Evolutionary conservation across 2,888 invertebrate genomes (phyloP).

Genomic region (Physocephala rufipes): DNA sequence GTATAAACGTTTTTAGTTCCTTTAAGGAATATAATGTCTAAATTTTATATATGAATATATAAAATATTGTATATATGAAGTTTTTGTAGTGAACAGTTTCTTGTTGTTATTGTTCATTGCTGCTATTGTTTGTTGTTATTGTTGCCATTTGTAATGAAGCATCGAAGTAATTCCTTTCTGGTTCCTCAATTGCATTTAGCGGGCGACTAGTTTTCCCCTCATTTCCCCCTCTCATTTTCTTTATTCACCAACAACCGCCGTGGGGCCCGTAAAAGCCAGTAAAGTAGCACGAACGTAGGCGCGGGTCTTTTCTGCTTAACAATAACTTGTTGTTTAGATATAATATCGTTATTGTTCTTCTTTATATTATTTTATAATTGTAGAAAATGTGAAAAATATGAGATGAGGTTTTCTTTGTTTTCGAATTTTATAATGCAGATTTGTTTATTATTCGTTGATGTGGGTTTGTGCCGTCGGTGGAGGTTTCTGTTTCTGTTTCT

Average conservation of each 20-base stretch:
- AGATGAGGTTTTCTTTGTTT: constrained; percentile 17
- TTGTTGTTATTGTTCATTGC: background rate
- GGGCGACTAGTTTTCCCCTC: no score
- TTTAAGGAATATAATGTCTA: constrained; percentile 2
- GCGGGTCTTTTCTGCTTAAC: constrained; percentile 10
- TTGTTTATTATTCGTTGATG: constrained; percentile 19
- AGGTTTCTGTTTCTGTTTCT: background rate
- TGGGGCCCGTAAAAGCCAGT: background rate
- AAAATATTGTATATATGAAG: no score
- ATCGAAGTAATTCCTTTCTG: no score
- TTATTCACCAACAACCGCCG: background rate
- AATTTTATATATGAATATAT: constrained; percentile 2
- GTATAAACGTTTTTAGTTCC: no score
- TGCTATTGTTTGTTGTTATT: background rate
- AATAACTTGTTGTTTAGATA: constrained; percentile 19
- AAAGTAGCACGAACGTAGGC: background rate
- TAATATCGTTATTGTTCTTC: background rate
- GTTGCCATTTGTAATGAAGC: no score
- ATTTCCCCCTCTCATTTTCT: no score
- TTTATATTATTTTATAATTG: constrained; percentile 16
- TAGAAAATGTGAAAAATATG: constrained; percentile 27
- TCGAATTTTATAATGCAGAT: constrained; percentile 21
- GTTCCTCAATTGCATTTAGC: no score
- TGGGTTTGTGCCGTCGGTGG: background rate
- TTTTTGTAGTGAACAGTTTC: background rate